phyloP scores from a whole-genome alignment of 1,140 invertebrate species.

The Chlorops oryzae region DNA sequence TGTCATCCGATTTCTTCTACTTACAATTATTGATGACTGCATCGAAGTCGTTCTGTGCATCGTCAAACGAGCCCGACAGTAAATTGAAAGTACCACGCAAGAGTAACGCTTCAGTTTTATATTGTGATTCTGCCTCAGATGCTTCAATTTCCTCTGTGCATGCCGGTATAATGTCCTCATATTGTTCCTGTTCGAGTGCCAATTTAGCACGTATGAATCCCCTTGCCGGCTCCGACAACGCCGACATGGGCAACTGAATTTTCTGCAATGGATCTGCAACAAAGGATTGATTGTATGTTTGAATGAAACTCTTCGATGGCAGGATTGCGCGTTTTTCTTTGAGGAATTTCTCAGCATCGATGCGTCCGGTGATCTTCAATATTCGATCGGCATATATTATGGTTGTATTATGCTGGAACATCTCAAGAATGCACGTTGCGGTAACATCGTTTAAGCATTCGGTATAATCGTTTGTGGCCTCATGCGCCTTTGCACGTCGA shows the following conservation, averaged over 20 bases:
- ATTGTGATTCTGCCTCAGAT: conserved; percentile 51
- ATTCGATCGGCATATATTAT: conserved; percentile 78
- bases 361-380: conserved; percentile 67
- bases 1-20: neutral
- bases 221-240: conserved; percentile 44
- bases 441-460: conserved; percentile 86
- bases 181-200: conserved; percentile 63
- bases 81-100: conserved; percentile 78
- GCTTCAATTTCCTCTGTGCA: conserved; percentile 76
- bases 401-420: conserved; percentile 73
- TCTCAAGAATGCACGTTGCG: conserved; percentile 82
- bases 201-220: conserved; percentile 62
- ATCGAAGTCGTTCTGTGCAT: conserved; percentile 66
- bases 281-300: conserved; percentile 80
- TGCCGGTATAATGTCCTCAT: conserved; percentile 68
- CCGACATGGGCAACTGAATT: conserved; percentile 9
- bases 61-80: conserved; percentile 63
- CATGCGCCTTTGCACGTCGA: conserved; percentile 75
- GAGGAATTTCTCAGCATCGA: conserved; percentile 66
- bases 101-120: conserved; percentile 62
- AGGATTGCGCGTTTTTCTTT: conserved; percentile 62
- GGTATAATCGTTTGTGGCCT: conserved; percentile 69
- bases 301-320: conserved; percentile 78
- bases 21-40: conserved; percentile 55
- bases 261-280: conserved; percentile 63